Conservation (phyloP, 2,113 vertebrate species). For the Amblyornis subalaris region DNA sequence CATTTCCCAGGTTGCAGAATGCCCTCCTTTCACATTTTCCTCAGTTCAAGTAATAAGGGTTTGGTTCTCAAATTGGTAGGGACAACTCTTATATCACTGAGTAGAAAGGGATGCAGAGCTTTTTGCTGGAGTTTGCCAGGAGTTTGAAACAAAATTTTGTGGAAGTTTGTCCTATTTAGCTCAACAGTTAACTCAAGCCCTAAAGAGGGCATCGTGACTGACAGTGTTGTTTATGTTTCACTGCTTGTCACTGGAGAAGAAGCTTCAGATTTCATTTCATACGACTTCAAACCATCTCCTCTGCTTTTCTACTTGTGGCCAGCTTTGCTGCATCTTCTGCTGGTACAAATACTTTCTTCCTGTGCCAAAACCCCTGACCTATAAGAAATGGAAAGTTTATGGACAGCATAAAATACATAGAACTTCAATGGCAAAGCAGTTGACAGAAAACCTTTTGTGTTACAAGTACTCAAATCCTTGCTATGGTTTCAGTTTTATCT, state of each 20-base stretch:
- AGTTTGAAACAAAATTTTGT: background rate
- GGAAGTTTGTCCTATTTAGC: background rate
- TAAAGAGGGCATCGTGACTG: background rate
- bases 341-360: background rate
- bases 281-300: background rate
- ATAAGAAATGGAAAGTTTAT: background rate
- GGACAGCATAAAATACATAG: background rate
- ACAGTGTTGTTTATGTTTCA: background rate
- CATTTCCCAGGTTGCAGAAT: background rate
- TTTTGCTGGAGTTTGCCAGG: background rate
- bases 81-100: background rate
- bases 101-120: background rate
- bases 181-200: background rate
- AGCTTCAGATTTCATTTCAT: background rate
- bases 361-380: background rate
- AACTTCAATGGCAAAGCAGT: background rate
- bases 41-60: background rate
- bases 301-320: background rate
- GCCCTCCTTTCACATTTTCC: background rate
- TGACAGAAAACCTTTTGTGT: background rate
- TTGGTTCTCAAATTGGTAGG: background rate
- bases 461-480: background rate
- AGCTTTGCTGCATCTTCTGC: background rate
- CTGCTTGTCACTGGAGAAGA: background rate
- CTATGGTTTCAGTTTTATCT: background rate